Evolutionary conservation across 2,888 invertebrate genomes (phyloP).

Genomic region (Cantharis nigra): DNA sequence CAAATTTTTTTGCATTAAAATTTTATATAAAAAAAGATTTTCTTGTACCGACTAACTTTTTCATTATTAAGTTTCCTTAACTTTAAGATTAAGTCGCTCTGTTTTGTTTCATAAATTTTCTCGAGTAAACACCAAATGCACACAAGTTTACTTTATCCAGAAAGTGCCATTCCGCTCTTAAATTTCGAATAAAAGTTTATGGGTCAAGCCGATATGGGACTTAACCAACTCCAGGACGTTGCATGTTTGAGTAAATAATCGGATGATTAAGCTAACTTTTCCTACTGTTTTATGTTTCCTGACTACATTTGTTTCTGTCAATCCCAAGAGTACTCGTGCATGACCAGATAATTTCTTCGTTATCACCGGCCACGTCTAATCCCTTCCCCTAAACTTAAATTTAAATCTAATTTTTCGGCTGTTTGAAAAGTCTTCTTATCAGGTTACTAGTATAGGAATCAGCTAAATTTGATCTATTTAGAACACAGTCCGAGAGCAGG

Average conservation of each 20-base stretch:
- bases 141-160: background rate
- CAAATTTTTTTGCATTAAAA: conserved; percentile 39
- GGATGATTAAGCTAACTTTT: background rate
- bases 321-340: background rate
- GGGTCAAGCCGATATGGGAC: background rate
- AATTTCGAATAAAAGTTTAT: background rate
- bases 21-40: conserved; percentile 42
- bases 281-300: background rate
- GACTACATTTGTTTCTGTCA: background rate
- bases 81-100: conserved; percentile 19
- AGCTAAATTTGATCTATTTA: too few species aligned
- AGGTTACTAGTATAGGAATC: too few species aligned
- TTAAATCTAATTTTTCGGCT: too few species aligned
- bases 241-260: background rate
- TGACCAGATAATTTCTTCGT: too few species aligned
- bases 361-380: too few species aligned
- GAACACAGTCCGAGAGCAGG: too few species aligned
- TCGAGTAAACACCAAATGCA: background rate
- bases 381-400: too few species aligned
- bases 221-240: background rate
- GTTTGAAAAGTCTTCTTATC: too few species aligned
- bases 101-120: background rate
- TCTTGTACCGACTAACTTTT: conserved; percentile 40
- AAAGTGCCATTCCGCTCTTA: background rate
- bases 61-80: conserved; percentile 32